Conservation (phyloP, 1,140 invertebrate genomes). For the Artemia franciscana region DNA sequence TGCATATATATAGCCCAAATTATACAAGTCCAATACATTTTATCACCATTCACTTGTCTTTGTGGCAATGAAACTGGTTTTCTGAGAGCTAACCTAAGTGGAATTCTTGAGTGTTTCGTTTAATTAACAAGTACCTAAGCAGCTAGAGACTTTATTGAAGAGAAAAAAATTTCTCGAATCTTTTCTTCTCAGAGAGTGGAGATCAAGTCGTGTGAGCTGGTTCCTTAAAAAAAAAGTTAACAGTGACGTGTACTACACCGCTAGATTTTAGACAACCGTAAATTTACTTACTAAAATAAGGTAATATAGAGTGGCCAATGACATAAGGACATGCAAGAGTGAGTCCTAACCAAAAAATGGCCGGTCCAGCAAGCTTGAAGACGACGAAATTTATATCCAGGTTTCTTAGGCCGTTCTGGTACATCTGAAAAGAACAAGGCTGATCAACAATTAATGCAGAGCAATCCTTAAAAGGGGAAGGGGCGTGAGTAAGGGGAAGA, state of each 20-base stretch:
- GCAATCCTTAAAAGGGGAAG: background rate
- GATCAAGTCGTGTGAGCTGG: background rate
- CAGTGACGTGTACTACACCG: background rate
- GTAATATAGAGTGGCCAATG: slow-evolving; percentile 54
- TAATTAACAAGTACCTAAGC: background rate
- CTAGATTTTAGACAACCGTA: slow-evolving; percentile 7
- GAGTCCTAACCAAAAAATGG: slow-evolving; percentile 62
- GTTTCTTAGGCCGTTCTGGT: slow-evolving; percentile 67
- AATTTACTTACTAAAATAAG: slow-evolving; percentile 33
- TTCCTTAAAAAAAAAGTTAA: background rate
- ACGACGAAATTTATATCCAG: slow-evolving; percentile 75
- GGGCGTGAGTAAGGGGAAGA: no score
- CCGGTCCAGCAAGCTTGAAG: slow-evolving; percentile 57
- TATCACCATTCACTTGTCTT: no score
- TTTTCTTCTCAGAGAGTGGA: background rate
- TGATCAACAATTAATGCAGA: background rate
- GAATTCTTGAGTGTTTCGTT: background rate
- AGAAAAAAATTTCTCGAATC: background rate
- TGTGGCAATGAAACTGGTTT: no score
- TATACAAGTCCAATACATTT: no score
- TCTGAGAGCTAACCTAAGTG: no score
- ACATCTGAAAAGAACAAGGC: slow-evolving; percentile 23
- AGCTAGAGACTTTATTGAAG: background rate
- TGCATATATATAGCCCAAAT: no score
- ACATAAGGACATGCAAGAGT: slow-evolving; percentile 73